Conservation (phyloP, 2,797 vertebrate species). For the Bradypodion pumilum region DNA sequence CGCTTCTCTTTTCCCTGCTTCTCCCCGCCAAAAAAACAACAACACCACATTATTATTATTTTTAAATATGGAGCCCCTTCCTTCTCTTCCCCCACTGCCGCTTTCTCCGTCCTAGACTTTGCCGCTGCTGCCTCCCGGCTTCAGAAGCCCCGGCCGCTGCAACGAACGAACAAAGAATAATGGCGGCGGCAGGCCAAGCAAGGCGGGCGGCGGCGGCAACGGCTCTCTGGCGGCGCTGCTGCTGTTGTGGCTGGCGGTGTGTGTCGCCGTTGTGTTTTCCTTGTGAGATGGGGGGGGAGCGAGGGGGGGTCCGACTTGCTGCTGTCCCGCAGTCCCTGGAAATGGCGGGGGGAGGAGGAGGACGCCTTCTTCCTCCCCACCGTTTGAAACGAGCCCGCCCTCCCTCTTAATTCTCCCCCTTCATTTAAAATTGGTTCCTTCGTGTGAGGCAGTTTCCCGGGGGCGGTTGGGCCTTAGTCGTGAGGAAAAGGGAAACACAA, state of each 20-base stretch:
- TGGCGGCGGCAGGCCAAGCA: conserved; percentile 61
- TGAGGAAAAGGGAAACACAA: neutral
- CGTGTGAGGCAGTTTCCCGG: neutral
- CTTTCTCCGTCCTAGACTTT: neutral
- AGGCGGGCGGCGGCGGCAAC: conserved; percentile 3
- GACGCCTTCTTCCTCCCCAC: neutral
- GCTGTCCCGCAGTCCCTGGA: neutral
- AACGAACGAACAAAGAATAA: conserved; percentile 75
- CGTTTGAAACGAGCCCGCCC: neutral
- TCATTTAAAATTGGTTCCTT: neutral
- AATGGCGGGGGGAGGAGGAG: neutral
- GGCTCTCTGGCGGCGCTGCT: conserved; percentile 48
- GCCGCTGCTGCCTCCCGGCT: conserved; percentile 23
- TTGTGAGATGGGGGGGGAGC: conserved; percentile 45
- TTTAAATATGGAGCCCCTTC: too few species aligned
- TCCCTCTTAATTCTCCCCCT: too few species aligned
- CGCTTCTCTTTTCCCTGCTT: neutral
- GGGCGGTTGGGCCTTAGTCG: neutral
- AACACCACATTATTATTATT: too few species aligned
- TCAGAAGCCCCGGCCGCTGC: conserved; percentile 51
- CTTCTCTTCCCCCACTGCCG: too few species aligned
- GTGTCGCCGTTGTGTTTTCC: conserved; percentile 65
- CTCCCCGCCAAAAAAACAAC: too few species aligned
- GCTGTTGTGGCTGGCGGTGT: conserved; percentile 10
- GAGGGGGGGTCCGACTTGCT: neutral